Conservation (phyloP, 64 coral and sea anemone species). For the Dendronephthya gigantea region DNA sequence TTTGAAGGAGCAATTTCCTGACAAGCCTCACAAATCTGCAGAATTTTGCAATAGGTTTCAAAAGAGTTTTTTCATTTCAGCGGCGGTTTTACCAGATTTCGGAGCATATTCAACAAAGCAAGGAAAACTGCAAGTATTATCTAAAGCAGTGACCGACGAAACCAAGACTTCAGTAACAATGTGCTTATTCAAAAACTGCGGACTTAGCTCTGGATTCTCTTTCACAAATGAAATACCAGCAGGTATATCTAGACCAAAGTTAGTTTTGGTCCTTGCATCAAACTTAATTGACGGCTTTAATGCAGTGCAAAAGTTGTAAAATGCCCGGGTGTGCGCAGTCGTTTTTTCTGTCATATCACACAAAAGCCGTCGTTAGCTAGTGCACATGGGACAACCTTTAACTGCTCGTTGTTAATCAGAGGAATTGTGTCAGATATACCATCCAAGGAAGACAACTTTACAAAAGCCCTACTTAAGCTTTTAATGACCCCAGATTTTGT, state of each 20-base stretch:
- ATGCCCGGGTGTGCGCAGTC: too few species aligned
- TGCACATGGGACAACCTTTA: too few species aligned
- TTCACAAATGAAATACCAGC: background rate
- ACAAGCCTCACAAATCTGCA: slow-evolving; percentile 32
- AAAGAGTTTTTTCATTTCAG: slow-evolving; percentile 36
- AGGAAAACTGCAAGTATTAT: slow-evolving; percentile 38
- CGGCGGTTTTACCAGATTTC: slow-evolving; percentile 31
- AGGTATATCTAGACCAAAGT: background rate
- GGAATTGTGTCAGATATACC: too few species aligned
- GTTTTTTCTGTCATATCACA: too few species aligned
- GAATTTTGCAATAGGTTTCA: background rate
- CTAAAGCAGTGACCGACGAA: slow-evolving; percentile 32
- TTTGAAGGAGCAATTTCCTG: slow-evolving; percentile 6
- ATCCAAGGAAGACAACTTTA: background rate
- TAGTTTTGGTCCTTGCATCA: too few species aligned
- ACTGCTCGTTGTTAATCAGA: too few species aligned
- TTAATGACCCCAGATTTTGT: slow-evolving; percentile 28
- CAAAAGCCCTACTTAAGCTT: background rate
- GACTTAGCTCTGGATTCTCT: too few species aligned
- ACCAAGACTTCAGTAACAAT: slow-evolving; percentile 8
- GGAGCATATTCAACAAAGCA: slow-evolving; percentile 29
- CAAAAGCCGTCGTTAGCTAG: too few species aligned
- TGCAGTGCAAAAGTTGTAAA: too few species aligned
- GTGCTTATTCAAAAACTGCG: too few species aligned
- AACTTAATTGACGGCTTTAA: too few species aligned